Evolutionary conservation across 2,797 vertebrate genomes (phyloP).

Genomic region (Myoxocephalus aenaeus): DNA sequence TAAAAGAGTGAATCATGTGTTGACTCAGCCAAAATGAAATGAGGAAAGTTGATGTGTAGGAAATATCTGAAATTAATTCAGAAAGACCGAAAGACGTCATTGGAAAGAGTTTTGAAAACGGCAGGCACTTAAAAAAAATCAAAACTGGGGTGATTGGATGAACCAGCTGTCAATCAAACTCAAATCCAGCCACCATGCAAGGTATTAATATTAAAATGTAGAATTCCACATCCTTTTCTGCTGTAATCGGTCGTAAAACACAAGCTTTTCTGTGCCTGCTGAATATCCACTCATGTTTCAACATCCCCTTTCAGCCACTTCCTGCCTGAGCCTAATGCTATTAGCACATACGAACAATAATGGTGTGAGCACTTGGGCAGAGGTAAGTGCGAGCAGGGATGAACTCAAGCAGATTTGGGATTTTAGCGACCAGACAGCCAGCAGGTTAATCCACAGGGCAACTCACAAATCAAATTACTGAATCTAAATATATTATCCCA

Average conservation of each 20-base stretch:
- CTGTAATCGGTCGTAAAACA: not conserved
- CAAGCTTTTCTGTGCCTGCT: constrained; percentile 1
- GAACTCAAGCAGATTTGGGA: constrained; percentile 33
- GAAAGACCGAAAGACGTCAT: too few relatives aligned
- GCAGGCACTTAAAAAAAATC: too few relatives aligned
- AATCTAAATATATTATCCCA: constrained; percentile 39
- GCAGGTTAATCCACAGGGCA: constrained; percentile 46
- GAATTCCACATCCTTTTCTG: not conserved
- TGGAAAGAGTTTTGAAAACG: too few relatives aligned
- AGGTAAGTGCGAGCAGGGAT: constrained; percentile 35
- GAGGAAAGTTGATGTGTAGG: too few relatives aligned
- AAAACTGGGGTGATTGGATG: too few relatives aligned
- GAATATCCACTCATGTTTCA: not conserved
- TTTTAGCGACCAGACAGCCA: constrained; percentile 38
- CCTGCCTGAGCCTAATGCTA: constrained; percentile 19
- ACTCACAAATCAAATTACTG: constrained; percentile 50
- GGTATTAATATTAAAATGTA: not conserved
- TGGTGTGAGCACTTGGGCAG: constrained; percentile 20
- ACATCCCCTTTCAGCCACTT: constrained; percentile 6
- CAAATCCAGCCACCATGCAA: not conserved
- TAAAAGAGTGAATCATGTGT: too few relatives aligned
- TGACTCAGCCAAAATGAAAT: too few relatives aligned
- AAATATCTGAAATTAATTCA: too few relatives aligned
- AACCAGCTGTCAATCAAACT: too few relatives aligned
- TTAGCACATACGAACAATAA: constrained; percentile 32